Percentiles rank a stretch among this genome's conserved stretches.
Evolutionary conservation across 1,140 invertebrate species (phyloP).

Genomic region (Dinoponera quadriceps): DNA sequence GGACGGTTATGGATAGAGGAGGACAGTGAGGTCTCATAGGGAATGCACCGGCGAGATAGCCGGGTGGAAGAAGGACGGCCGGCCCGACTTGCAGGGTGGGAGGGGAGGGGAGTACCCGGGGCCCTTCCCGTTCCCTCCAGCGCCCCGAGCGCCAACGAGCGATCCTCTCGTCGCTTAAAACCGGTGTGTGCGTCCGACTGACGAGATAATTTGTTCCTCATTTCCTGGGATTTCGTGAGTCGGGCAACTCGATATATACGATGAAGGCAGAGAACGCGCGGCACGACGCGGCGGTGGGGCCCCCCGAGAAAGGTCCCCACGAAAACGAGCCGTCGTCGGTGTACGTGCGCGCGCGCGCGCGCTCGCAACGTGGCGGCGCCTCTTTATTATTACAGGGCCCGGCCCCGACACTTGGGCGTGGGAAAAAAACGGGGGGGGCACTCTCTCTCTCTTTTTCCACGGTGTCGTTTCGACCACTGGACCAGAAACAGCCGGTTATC

Average conservation of each 20-base stretch:
- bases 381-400: constrained; percentile 77
- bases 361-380: constrained; percentile 59
- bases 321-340: constrained; percentile 57
- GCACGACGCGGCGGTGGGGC: constrained; percentile 51
- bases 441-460: too few relatives aligned
- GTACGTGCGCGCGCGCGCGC: constrained; percentile 39
- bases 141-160: constrained; percentile 59
- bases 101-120: constrained; percentile 29
- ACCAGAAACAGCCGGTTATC: constrained; percentile 1
- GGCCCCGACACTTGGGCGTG: constrained; percentile 76
- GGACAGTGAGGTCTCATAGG: constrained; percentile 60
- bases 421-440: constrained; percentile 78
- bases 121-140: constrained; percentile 40
- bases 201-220: constrained; percentile 85
- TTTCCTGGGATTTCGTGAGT: constrained; percentile 82
- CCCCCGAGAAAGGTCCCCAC: constrained; percentile 51
- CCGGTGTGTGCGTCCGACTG: constrained; percentile 78
- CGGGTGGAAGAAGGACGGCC: constrained; percentile 47
- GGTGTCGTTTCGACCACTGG: constrained; percentile 28
- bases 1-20: constrained; percentile 61
- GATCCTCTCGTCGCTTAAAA: constrained; percentile 74
- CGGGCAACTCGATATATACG: constrained; percentile 63
- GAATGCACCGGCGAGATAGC: constrained; percentile 61
- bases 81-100: constrained; percentile 51
- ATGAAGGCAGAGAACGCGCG: constrained; percentile 63